A percentile compares a stretch with the other conserved stretches of the same genome.
Evolutionary conservation across 2,113 vertebrate species (phyloP).

Genomic region (Engystomops pustulosus): DNA sequence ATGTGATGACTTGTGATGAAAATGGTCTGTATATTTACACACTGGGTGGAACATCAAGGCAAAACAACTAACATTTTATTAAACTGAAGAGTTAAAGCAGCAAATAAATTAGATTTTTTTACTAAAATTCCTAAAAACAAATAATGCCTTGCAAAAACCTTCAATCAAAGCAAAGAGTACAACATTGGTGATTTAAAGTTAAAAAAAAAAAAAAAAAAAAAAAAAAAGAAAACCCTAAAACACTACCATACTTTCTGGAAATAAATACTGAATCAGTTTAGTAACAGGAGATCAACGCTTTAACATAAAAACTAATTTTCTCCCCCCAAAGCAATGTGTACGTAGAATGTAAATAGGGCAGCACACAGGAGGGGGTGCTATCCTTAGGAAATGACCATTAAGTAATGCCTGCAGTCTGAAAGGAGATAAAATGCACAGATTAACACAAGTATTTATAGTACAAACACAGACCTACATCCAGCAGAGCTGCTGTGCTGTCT

Average conservation of each 20-base stretch:
- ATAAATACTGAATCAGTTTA: background rate
- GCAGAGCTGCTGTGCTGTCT: slow-evolving; percentile 7
- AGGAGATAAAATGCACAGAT: slow-evolving; percentile 34
- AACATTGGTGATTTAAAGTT: too few relatives aligned
- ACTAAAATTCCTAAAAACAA: background rate
- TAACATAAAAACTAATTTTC: background rate
- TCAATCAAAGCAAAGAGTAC: too few relatives aligned
- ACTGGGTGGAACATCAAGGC: background rate
- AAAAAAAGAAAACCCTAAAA: too few relatives aligned
- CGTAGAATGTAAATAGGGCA: slow-evolving; percentile 27
- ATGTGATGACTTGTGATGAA: background rate
- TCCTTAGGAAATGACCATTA: slow-evolving; percentile 39
- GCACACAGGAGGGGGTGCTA: slow-evolving; percentile 12
- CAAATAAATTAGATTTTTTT: background rate
- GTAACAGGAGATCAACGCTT: slow-evolving; percentile 25
- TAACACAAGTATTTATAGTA: slow-evolving; percentile 28
- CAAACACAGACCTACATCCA: slow-evolving; percentile 13
- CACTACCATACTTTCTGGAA: background rate
- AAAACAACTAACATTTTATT: background rate
- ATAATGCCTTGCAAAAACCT: too few relatives aligned
- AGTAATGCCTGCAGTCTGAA: slow-evolving; percentile 15
- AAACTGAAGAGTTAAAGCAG: background rate
- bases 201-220: too few relatives aligned
- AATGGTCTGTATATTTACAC: background rate
- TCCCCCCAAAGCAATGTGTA: background rate